These are phyloP conservation scores for Lochmaea crataegi DNA, from an alignment of 2,888 invertebrate genomes.

Conservation along the genomic window DNA sequence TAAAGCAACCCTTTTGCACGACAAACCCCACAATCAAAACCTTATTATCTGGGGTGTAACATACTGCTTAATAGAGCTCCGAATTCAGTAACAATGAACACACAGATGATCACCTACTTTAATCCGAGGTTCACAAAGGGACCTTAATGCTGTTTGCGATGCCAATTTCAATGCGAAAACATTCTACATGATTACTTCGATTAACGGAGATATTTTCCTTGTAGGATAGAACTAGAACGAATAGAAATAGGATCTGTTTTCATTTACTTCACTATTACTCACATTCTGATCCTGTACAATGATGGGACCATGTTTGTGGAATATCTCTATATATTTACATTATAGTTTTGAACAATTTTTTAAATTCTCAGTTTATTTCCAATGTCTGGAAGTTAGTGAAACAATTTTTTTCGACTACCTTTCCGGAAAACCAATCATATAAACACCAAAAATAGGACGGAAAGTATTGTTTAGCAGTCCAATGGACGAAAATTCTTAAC, in stretches of 20 bases:
- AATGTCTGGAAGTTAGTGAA: too few relatives aligned
- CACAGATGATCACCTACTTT: constrained; percentile 50
- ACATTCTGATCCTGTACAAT: too few relatives aligned
- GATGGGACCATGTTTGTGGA: too few relatives aligned
- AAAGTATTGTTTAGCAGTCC: too few relatives aligned
- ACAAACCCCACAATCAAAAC: constrained; percentile 56
- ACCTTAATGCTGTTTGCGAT: constrained; percentile 35
- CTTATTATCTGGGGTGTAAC: constrained; percentile 60
- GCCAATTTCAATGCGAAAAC: constrained; percentile 38
- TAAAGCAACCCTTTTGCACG: constrained; percentile 29
- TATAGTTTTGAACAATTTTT: too few relatives aligned
- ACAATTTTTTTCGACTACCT: too few relatives aligned
- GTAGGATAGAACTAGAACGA: not conserved
- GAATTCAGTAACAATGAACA: constrained; percentile 48
- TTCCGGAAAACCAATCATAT: too few relatives aligned
- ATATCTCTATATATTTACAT: too few relatives aligned
- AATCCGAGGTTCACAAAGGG: constrained; percentile 43
- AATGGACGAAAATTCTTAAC: too few relatives aligned
- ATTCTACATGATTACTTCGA: constrained; percentile 37
- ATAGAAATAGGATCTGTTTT: not conserved
- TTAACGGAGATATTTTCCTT: constrained; percentile 17
- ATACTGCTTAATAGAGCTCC: constrained; percentile 55
- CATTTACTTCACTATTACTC: not conserved
- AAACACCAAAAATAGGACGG: too few relatives aligned
- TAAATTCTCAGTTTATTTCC: too few relatives aligned